Conservation (phyloP, 2,888 invertebrate species). For the Anthrax anthrax region DNA sequence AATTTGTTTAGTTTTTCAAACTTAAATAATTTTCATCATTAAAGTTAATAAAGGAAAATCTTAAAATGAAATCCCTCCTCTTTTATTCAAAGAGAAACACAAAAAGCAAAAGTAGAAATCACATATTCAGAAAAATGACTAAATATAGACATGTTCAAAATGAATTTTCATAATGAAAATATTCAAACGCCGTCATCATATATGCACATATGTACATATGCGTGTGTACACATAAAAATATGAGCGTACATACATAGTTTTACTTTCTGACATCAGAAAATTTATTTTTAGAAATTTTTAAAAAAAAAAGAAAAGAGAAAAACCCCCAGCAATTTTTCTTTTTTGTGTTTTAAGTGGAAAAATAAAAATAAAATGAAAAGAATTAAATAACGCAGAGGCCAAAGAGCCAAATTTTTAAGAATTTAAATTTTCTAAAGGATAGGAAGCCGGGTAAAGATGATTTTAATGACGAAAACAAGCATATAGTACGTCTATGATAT, state of each 20-base stretch:
- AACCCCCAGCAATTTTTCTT: neutral
- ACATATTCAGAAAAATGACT: neutral
- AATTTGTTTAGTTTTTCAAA: no score
- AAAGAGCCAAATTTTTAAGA: neutral
- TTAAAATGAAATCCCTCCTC: no score
- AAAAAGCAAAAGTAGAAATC: no score
- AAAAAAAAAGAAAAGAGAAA: neutral
- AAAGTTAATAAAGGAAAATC: no score
- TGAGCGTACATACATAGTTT: no score
- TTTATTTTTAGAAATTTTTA: neutral
- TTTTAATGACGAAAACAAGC: no score
- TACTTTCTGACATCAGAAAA: neutral
- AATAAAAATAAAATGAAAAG: neutral
- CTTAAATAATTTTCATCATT: no score
- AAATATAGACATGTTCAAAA: neutral
- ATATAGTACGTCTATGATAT: no score
- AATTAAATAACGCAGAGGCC: no score
- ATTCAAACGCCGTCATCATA: neutral
- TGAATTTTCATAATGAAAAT: neutral
- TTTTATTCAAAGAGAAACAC: no score
- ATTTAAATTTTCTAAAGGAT: neutral
- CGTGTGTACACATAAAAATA: no score
- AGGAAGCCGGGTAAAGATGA: no score
- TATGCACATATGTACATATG: neutral
- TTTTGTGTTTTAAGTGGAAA: neutral